Evolutionary conservation across 2,888 invertebrate genomes (phyloP).

Genomic region (Allygus modestus): DNA sequence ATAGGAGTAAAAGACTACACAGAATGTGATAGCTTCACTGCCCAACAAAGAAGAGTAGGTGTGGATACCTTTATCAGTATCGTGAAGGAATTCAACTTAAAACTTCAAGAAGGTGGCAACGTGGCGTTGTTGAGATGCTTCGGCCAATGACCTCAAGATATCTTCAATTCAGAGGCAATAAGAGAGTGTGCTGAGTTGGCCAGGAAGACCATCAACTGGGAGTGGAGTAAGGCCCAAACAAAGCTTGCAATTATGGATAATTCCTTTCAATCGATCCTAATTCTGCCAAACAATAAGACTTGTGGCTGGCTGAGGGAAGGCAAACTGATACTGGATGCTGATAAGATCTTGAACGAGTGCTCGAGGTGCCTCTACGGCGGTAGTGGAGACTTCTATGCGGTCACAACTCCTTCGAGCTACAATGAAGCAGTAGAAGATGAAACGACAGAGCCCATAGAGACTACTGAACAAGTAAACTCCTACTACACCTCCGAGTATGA

Average conservation of each 20-base stretch:
- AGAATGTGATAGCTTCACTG: background rate
- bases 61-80: background rate
- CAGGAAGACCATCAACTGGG: background rate
- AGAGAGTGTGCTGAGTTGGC: background rate
- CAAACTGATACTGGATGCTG: background rate
- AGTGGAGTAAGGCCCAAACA: background rate
- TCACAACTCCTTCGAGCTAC: background rate
- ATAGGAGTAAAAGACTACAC: background rate
- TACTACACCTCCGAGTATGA: no score
- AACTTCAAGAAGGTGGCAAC: background rate
- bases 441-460: no score
- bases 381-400: background rate
- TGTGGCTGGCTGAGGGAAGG: background rate
- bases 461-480: no score
- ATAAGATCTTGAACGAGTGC: background rate
- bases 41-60: background rate
- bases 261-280: background rate
- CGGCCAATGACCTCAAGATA: background rate
- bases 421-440: no score
- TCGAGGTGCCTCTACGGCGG: background rate
- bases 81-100: background rate
- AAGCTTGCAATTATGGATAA: background rate
- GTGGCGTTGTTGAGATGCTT: background rate
- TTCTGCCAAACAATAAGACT: background rate
- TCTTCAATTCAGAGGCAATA: background rate